These are phyloP conservation scores for Andricus curvator DNA, from an alignment of 2,888 invertebrate species.

Conservation along the genomic window DNA sequence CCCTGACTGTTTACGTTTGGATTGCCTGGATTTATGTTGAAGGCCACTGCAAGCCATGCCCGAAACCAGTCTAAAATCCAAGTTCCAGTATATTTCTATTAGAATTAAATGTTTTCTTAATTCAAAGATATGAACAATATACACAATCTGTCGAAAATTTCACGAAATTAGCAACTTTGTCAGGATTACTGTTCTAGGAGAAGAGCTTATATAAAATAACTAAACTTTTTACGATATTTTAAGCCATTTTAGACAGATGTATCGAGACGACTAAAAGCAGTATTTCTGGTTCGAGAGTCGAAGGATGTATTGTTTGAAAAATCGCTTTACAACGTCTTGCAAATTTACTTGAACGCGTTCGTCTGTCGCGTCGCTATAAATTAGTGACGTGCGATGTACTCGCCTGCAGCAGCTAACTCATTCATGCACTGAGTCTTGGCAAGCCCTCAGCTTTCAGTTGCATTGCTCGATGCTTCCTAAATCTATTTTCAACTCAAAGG, in stretches of 20 bases:
- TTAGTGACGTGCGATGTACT: constrained; percentile 70
- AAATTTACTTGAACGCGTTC: constrained; percentile 42
- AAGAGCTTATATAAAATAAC: too few relatives aligned
- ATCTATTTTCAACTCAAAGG: constrained; percentile 72
- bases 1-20: too few relatives aligned
- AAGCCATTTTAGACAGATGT: neutral
- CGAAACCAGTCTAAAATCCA: too few relatives aligned
- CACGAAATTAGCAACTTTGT: too few relatives aligned
- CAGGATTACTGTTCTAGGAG: too few relatives aligned
- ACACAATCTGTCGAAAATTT: too few relatives aligned
- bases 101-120: too few relatives aligned
- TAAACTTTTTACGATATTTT: too few relatives aligned
- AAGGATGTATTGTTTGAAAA: constrained; percentile 24
- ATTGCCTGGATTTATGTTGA: too few relatives aligned
- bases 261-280: neutral
- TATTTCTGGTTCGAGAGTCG: neutral
- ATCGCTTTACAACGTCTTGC: constrained; percentile 14
- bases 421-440: constrained; percentile 75
- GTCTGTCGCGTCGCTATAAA: constrained; percentile 66
- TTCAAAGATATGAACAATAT: too few relatives aligned
- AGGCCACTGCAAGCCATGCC: too few relatives aligned
- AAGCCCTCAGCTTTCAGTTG: constrained; percentile 58
- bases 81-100: too few relatives aligned
- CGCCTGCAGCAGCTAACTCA: constrained; percentile 70
- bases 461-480: constrained; percentile 70